These are phyloP conservation scores for Asbolus verrucosus DNA, from an alignment of 1,140 invertebrate species.

Conservation along the genomic window DNA sequence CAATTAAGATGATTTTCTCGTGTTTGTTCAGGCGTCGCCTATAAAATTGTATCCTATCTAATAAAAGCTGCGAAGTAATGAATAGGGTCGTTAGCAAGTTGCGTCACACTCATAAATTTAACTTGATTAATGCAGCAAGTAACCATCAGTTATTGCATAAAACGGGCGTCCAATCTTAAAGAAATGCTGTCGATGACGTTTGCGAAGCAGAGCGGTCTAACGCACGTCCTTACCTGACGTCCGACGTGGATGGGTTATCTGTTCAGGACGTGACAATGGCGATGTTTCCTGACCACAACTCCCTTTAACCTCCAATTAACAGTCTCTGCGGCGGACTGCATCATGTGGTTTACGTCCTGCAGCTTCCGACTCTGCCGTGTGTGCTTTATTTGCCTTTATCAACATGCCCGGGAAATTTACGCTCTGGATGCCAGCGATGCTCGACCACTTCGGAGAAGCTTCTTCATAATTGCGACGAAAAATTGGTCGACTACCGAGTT, in stretches of 20 bases:
- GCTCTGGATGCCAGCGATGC: constrained; percentile 4
- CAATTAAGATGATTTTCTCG: constrained; percentile 40
- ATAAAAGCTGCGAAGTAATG: constrained; percentile 25
- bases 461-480: background rate
- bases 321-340: constrained; percentile 48
- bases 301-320: constrained; percentile 51
- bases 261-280: constrained; percentile 52
- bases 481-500: too few relatives aligned
- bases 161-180: too few relatives aligned
- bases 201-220: background rate
- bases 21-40: constrained; percentile 36
- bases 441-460: constrained; percentile 5
- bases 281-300: constrained; percentile 50
- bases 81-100: constrained; percentile 22
- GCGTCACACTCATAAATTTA: constrained; percentile 25
- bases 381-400: constrained; percentile 43
- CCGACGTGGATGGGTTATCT: constrained; percentile 46
- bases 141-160: too few relatives aligned
- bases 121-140: constrained; percentile 8
- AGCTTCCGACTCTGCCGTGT: constrained; percentile 41
- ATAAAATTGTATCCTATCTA: constrained; percentile 32
- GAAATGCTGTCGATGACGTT: constrained; percentile 12
- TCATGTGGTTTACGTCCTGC: constrained; percentile 47
- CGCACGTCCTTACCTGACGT: constrained; percentile 45
- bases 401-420: constrained; percentile 42